A percentile compares a stretch with the other conserved stretches of the same genome.
phyloP scores from a whole-genome alignment of 1,140 invertebrate species.

The Drosophila nannoptera region DNA sequence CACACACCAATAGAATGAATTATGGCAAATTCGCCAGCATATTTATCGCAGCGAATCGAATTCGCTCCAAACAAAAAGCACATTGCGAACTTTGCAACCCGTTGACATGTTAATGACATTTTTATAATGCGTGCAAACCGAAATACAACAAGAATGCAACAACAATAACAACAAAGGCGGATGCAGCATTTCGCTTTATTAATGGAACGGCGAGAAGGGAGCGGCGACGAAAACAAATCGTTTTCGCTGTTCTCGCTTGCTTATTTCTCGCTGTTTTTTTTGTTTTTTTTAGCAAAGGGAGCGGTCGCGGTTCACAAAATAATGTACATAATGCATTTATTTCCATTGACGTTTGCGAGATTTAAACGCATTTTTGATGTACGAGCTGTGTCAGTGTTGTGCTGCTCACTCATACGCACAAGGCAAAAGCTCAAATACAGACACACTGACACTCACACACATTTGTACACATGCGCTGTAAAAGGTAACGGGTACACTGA shows the following conservation, averaged over 20 bases:
- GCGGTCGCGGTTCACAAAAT: conserved; percentile 48
- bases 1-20: background rate
- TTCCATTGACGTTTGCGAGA: conserved; percentile 70
- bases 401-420: conserved; percentile 3
- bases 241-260: conserved; percentile 39
- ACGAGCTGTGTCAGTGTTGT: conserved; percentile 55
- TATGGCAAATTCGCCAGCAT: conserved; percentile 8
- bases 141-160: background rate
- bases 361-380: conserved; percentile 74
- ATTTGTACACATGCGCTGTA: background rate
- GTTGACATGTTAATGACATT: conserved; percentile 77
- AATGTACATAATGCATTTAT: conserved; percentile 60
- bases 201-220: conserved; percentile 57
- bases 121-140: conserved; percentile 64
- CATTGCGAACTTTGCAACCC: conserved; percentile 60
- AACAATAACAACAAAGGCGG: conserved; percentile 61
- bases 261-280: background rate
- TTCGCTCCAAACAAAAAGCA: conserved; percentile 19
- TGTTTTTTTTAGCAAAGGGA: conserved; percentile 63
- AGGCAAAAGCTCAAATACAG: conserved; percentile 8
- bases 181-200: conserved; percentile 71
- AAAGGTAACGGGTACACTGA: conserved; percentile 75
- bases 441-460: background rate
- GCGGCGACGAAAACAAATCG: conserved; percentile 52
- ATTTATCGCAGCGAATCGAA: conserved; percentile 32